A percentile compares a stretch with the other conserved stretches of the same genome.
Conservation (phyloP, 2,797 vertebrate genomes). For the Gymnopithys bicolor region DNA sequence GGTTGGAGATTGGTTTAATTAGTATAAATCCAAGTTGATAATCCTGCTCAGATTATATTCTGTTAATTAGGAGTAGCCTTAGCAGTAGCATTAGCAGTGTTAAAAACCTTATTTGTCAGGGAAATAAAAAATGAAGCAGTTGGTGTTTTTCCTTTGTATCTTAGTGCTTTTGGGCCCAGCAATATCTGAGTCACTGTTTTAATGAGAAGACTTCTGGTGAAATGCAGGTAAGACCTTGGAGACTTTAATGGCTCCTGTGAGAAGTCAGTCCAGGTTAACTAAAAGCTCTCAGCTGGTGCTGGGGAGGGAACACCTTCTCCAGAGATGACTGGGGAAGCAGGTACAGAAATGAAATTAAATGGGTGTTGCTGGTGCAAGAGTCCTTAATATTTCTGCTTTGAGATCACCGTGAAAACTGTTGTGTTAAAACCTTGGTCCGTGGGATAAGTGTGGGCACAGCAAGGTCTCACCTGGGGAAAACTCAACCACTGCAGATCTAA, state of each 20-base stretch:
- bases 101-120: slow-evolving; percentile 60
- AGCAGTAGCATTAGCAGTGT: slow-evolving; percentile 19
- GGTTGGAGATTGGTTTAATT: not conserved
- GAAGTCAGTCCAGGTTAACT: slow-evolving; percentile 61
- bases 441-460: not conserved
- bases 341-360: not conserved
- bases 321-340: not conserved
- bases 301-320: not conserved
- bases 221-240: slow-evolving; percentile 60
- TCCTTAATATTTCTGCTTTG: not conserved
- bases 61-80: slow-evolving; percentile 18
- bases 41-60: slow-evolving; percentile 24
- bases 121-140: slow-evolving; percentile 33
- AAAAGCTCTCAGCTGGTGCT: slow-evolving; percentile 28
- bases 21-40: not conserved
- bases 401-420: not conserved
- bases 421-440: not conserved
- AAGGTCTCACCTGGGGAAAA: not conserved
- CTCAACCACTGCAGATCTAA: not conserved
- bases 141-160: slow-evolving; percentile 57
- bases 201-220: slow-evolving; percentile 67
- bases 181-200: slow-evolving; percentile 63
- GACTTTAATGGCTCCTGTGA: slow-evolving; percentile 62
- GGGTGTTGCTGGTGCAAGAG: not conserved
- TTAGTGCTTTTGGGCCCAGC: slow-evolving; percentile 62